Percentiles rank a stretch among this genome's conserved stretches.
These are phyloP conservation scores for Cantharis nigra DNA, from an alignment of 2,888 invertebrate species.

Conservation along the genomic window DNA sequence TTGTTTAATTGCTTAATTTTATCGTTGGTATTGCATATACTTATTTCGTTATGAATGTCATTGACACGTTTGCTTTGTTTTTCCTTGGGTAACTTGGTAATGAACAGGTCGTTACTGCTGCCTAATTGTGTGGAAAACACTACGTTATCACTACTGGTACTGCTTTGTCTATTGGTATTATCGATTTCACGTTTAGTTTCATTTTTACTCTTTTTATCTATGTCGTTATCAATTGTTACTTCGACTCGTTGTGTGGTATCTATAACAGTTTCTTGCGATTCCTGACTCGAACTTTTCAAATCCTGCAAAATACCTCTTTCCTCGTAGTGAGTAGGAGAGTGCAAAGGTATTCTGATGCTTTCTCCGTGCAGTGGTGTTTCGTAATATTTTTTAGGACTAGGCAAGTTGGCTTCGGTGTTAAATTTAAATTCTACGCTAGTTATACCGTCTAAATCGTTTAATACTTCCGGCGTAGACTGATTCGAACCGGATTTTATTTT, in stretches of 20 bases:
- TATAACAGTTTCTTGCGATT: constrained; percentile 60
- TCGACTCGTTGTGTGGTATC: constrained; percentile 43
- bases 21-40: constrained; percentile 3
- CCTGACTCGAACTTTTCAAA: constrained; percentile 54
- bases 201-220: background rate
- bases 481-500: constrained; percentile 55
- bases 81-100: constrained; percentile 55
- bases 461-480: constrained; percentile 40
- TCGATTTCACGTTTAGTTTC: constrained; percentile 3
- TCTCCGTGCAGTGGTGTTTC: constrained; percentile 67
- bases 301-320: constrained; percentile 49
- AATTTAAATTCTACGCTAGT: constrained; percentile 54
- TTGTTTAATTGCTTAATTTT: background rate
- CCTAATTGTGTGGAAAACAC: constrained; percentile 72
- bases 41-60: constrained; percentile 15
- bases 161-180: constrained; percentile 46
- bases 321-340: constrained; percentile 73
- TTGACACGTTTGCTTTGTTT: constrained; percentile 30
- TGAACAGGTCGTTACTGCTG: constrained; percentile 71
- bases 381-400: constrained; percentile 58
- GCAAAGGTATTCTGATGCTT: constrained; percentile 73
- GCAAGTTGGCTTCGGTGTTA: constrained; percentile 36
- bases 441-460: constrained; percentile 54
- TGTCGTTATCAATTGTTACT: constrained; percentile 16
- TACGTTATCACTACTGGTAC: constrained; percentile 57